phyloP scores from a whole-genome alignment of 2,797 vertebrate species.

The Agapornis canus region DNA sequence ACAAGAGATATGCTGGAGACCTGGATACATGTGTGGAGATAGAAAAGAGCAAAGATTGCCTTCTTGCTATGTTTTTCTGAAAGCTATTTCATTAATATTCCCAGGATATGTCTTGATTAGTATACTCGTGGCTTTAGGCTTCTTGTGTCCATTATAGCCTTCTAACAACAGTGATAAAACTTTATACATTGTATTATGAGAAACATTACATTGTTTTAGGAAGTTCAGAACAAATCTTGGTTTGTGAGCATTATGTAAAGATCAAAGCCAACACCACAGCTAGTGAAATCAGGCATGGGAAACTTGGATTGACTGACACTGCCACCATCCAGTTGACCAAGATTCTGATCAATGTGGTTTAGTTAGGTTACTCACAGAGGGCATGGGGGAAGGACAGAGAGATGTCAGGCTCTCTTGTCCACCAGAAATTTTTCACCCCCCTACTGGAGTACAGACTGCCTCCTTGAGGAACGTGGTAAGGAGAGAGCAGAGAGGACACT shows the following conservation, averaged over 20 bases:
- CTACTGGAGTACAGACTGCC: background rate
- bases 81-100: background rate
- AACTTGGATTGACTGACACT: background rate
- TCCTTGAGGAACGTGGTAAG: background rate
- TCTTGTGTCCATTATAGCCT: background rate
- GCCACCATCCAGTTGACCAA: background rate
- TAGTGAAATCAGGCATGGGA: background rate
- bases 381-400: background rate
- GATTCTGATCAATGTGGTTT: background rate
- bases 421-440: background rate
- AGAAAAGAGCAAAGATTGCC: background rate
- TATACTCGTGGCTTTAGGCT: background rate
- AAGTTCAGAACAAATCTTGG: background rate
- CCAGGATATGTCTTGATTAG: background rate
- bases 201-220: background rate
- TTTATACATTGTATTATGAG: fast-evolving
- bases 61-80: background rate
- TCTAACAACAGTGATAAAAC: background rate
- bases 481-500: too few relatives aligned
- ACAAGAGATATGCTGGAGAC: background rate
- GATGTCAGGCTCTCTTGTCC: background rate
- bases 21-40: fast-evolving
- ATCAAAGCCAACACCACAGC: background rate
- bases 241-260: background rate
- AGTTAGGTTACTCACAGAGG: background rate